Evolutionary conservation across 2,888 invertebrate genomes (phyloP).

Genomic region (Trissolcus japonicus): DNA sequence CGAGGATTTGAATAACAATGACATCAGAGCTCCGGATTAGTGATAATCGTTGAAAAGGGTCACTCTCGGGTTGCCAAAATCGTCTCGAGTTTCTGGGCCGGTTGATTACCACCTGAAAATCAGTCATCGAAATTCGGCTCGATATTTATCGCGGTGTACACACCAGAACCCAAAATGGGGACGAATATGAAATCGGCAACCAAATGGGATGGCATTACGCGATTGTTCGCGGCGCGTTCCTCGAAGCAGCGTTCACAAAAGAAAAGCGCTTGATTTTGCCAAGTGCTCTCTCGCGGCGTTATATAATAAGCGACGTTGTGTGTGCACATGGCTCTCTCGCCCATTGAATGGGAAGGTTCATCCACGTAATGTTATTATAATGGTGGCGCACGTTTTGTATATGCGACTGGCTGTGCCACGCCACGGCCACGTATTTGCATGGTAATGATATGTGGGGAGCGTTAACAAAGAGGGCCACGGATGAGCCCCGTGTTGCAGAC

Average conservation of each 20-base stretch:
- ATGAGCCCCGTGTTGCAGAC: constrained; percentile 50
- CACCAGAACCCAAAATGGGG: constrained; percentile 8
- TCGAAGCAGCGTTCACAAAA: constrained; percentile 24
- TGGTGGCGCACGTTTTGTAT: constrained; percentile 72
- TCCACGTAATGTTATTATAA: constrained; percentile 75
- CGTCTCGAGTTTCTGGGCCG: constrained; percentile 1
- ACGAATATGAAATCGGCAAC: constrained; percentile 5
- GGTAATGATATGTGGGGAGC: constrained; percentile 72
- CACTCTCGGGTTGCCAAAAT: constrained; percentile 27
- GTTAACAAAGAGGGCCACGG: constrained; percentile 50
- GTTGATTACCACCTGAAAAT: no score
- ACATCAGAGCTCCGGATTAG: constrained; percentile 5
- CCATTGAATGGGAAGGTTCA: constrained; percentile 71
- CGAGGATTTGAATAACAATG: constrained; percentile 36
- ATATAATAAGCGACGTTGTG: constrained; percentile 72
- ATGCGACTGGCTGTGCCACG: constrained; percentile 65
- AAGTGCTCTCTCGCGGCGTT: constrained; percentile 59
- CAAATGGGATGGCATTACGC: constrained; percentile 23
- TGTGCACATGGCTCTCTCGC: constrained; percentile 66
- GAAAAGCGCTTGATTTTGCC: constrained; percentile 44
- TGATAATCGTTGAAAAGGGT: constrained; percentile 37
- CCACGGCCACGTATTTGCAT: constrained; percentile 68
- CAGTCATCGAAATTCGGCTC: not conserved
- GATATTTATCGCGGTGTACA: constrained; percentile 9
- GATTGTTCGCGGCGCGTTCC: constrained; percentile 31